Evolutionary conservation across 2,888 invertebrate species (phyloP).

Genomic region (Encarsia formosa): DNA sequence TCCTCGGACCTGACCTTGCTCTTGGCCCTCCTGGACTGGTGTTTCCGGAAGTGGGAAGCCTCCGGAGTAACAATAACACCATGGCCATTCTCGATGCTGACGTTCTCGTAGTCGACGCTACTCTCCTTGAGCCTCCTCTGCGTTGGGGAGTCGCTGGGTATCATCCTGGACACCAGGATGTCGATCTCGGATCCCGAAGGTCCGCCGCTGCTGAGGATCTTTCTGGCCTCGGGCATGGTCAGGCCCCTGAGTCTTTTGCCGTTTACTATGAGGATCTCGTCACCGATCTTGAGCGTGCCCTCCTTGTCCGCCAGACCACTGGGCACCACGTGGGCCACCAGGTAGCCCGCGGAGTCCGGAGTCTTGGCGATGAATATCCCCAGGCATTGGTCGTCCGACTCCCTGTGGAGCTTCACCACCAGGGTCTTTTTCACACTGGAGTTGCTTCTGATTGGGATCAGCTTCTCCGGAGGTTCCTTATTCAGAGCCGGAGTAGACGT

Average conservation of each 20-base stretch:
- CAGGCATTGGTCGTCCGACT: constrained; percentile 60
- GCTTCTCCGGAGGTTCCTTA: not conserved
- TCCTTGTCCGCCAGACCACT: constrained; percentile 68
- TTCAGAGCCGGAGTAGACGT: not conserved
- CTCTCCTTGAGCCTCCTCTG: constrained; percentile 59
- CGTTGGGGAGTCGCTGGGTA: constrained; percentile 37
- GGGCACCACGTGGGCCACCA: constrained; percentile 68
- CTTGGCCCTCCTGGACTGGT: constrained; percentile 33
- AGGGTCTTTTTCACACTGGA: constrained; percentile 44
- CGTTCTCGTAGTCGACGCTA: constrained; percentile 69
- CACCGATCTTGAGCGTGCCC: constrained; percentile 64
- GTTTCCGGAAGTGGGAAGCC: constrained; percentile 44
- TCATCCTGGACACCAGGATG: constrained; percentile 60
- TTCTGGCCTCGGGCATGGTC: constrained; percentile 63
- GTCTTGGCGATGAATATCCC: constrained; percentile 71
- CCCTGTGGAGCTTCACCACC: constrained; percentile 57
- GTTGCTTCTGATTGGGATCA: constrained; percentile 26
- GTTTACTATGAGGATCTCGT: constrained; percentile 70
- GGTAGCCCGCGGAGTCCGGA: constrained; percentile 57
- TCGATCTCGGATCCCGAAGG: constrained; percentile 63
- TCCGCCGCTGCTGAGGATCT: constrained; percentile 58
- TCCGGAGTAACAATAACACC: constrained; percentile 53
- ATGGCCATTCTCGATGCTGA: constrained; percentile 51
- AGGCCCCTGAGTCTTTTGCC: constrained; percentile 65
- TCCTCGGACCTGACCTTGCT: constrained; percentile 7